Evolutionary conservation across 2,113 vertebrate genomes (phyloP).

Genomic region (Cynopterus brachyotis): DNA sequence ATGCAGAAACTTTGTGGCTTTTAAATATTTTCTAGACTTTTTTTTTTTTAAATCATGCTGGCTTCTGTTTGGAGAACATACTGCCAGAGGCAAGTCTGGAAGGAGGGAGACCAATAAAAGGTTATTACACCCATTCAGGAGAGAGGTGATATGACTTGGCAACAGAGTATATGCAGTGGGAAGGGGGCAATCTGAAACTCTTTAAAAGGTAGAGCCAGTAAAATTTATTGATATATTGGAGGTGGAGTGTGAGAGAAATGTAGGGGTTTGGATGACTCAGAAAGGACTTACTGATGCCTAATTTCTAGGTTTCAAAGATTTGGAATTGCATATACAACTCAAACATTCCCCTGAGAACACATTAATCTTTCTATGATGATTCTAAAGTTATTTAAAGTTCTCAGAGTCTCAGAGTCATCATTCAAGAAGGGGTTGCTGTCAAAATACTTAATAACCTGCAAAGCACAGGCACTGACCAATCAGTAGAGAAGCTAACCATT

Average conservation of each 20-base stretch:
- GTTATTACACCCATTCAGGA: not conserved
- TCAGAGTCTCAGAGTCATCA: not conserved
- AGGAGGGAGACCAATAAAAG: not conserved
- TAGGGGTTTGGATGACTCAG: not conserved
- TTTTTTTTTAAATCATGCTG: not conserved
- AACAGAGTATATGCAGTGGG: not conserved
- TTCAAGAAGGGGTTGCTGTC: not conserved
- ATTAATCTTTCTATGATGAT: not conserved
- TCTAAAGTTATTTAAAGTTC: not conserved
- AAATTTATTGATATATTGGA: not conserved
- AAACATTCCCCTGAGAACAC: not conserved
- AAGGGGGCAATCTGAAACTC: not conserved
- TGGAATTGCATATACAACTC: not conserved
- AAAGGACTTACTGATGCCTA: not conserved
- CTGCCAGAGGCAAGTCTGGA: not conserved
- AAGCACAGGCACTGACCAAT: not conserved
- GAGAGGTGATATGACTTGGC: not conserved
- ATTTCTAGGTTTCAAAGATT: not conserved
- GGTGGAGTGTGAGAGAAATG: not conserved
- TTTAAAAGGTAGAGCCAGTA: not conserved
- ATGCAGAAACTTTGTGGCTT: not conserved
- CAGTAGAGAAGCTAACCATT: not conserved
- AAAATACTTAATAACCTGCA: not conserved
- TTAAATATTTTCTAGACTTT: not conserved
- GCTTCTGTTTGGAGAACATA: not conserved